Evolutionary conservation across 92 coral and sea anemone species (phyloP), one percentile per base, ranked within the genome.

Genomic region (Heliopora coerulea): DNA sequence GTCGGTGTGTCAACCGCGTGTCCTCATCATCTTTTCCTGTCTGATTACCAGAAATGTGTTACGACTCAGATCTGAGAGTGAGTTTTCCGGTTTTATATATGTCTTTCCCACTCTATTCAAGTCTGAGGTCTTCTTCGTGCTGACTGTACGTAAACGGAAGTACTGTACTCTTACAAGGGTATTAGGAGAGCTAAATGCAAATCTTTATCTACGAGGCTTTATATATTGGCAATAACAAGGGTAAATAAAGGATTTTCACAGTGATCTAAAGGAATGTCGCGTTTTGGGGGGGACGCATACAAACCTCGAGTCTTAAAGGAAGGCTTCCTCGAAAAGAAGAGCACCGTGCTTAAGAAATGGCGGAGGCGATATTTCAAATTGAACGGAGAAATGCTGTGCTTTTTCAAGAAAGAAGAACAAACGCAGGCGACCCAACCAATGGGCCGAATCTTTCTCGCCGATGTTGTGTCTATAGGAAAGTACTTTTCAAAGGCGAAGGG

Each of bases 391-490:
- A 79, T 92, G 65, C 68, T 95, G 44, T 90, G 96, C 68, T 82
- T 91, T 49, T 95, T 95, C 85, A 88, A 86, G 83, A 95, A 90
- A 54, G 99, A 90, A 64, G 91, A 89, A 2, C 91, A 95, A 54
- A 84, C 87, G 25, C 81, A 83, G 68, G 78, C 75, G 32, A 91
- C 95, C 26, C 82, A 89, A 48, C 91, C 96, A 9, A 87, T 85
- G 66, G 96, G 86, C 20, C 86, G 99, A 44, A 90, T 95, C 74
- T 95, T 95, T 64, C 54, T 95, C 54, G 80, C 91, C 75, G 99
- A 95, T 74, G 85, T 95, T 20, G 60, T 85, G 14, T 73, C 91
- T 52, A 66, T 90, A 0, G 91, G 87, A n/a, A 82, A 90, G 59
- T 86, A 86, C 65, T 86, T 88, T 6, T 86, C 96, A 29, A 95